A percentile compares a stretch with the other conserved stretches of the same genome.
Evolutionary conservation across 2,797 vertebrate species (phyloP).

Genomic region (Pristis pectinata): DNA sequence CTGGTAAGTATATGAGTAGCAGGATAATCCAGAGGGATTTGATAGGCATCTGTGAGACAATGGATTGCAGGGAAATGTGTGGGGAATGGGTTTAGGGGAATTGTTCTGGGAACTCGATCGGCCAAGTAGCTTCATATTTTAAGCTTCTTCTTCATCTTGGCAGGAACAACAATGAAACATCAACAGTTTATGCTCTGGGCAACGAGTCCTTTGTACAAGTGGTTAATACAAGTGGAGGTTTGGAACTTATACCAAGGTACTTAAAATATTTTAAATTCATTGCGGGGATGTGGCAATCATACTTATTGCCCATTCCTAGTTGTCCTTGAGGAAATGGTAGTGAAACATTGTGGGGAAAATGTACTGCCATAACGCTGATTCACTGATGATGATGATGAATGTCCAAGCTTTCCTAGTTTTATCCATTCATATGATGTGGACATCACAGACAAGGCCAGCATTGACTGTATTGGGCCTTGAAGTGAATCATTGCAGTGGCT

Average conservation of each 20-base stretch:
- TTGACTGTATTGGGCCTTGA: too few relatives aligned
- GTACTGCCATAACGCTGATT: neutral
- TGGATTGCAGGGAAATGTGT: too few relatives aligned
- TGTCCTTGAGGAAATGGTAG: neutral
- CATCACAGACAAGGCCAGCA: too few relatives aligned
- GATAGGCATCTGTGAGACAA: too few relatives aligned
- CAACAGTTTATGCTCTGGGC: conserved; percentile 43
- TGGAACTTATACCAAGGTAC: conserved; percentile 65
- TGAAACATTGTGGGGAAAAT: neutral
- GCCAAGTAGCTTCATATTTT: too few relatives aligned
- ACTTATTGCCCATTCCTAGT: neutral
- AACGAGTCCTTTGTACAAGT: conserved; percentile 62
- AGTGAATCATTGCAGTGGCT: too few relatives aligned
- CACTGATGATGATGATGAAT: neutral
- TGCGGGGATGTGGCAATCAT: neutral
- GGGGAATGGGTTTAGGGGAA: too few relatives aligned
- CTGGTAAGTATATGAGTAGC: too few relatives aligned
- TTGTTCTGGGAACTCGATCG: too few relatives aligned
- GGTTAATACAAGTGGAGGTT: conserved; percentile 49
- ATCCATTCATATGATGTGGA: neutral
- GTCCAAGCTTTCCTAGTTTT: neutral
- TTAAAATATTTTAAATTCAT: neutral
- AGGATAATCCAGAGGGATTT: too few relatives aligned
- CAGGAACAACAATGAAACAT: conserved; percentile 57
- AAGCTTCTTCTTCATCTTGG: neutral